Base-by-base conservation (phyloP, 2,797 vertebrate genomes). In the Catharus ustulatus region DNA sequence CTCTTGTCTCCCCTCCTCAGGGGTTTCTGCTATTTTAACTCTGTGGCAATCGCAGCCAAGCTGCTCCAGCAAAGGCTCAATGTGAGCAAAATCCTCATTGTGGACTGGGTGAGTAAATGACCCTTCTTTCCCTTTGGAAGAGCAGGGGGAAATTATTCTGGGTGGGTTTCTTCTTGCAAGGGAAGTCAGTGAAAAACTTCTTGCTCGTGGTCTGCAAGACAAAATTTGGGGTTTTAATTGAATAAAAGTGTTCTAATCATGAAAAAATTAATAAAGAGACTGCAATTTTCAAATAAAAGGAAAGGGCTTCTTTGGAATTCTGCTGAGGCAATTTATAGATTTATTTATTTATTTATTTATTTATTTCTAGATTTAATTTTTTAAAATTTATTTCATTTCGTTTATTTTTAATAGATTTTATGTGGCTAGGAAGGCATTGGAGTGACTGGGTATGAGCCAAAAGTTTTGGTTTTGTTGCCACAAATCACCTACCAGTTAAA, bases 21-120 rank as follows among this genome's bases (percentile, higher is more conserved):
- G 99, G 99, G 99, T 8, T 99, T 99, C 97, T 99, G 99, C 98
- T 99, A 99, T 97, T 99, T 99, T 95, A 99, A 99, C 92, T 99
- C 99, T 0, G 98, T 99, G 61, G 99, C 99, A 38, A 98, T 99
- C 1, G 99, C 99, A n/a, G 99, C 99, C 91, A 99, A 98, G 91
- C 98, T 99, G 38, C 98, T 99, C 52, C 99, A 99, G 97, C 99
- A 99, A 96, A 98, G 99, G 76, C 98, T 99, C 91, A 99, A 98
- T 0, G 98, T 99, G 97, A 99, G 98, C 97, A 99, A 99, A 98
- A 98, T 99, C 95, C 98, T 99, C 84, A 99, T 99, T 6, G 99
- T 99, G 93, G 99, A 99, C 97, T 99, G 99, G 99, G 99, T 99
- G 92, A 99, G 99, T 98, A 52, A 76, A 84, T 34, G 14, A 24